These are phyloP conservation scores for Melanophora roralis DNA, from an alignment of 2,888 invertebrate species.

Conservation along the genomic window DNA sequence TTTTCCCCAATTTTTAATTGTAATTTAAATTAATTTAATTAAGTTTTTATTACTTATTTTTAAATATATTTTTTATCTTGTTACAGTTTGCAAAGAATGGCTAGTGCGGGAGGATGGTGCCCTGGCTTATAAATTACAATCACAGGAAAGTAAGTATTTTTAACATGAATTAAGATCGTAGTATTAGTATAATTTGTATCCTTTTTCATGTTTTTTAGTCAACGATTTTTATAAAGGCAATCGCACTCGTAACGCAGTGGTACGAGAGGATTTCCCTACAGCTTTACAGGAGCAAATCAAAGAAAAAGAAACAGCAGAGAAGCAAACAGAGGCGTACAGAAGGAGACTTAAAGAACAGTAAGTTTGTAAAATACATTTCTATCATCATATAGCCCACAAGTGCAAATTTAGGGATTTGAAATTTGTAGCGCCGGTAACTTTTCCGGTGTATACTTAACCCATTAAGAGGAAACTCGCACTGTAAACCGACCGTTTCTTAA, in stretches of 20 bases:
- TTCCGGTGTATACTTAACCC: no score
- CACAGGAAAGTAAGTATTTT: slow-evolving; percentile 84
- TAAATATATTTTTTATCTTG: slow-evolving; percentile 42
- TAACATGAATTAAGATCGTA: background rate
- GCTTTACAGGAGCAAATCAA: slow-evolving; percentile 85
- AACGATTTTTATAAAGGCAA: slow-evolving; percentile 87
- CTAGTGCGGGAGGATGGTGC: slow-evolving; percentile 90
- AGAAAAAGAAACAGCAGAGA: slow-evolving; percentile 82
- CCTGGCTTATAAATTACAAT: slow-evolving; percentile 87
- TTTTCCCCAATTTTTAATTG: no score
- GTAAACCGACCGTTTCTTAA: no score
- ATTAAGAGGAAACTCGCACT: no score
- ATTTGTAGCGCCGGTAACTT: no score
- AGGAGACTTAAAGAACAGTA: slow-evolving; percentile 80
- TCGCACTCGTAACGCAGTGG: slow-evolving; percentile 85
- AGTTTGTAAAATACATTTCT: slow-evolving; percentile 72
- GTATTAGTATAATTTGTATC: no score
- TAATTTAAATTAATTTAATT: no score
- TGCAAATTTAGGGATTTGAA: no score
- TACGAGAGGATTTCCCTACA: slow-evolving; percentile 87
- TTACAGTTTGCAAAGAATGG: slow-evolving; percentile 88
- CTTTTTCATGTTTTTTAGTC: slow-evolving; percentile 77
- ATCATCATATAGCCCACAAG: no score
- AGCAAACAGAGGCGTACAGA: slow-evolving; percentile 80
- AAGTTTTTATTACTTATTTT: background rate